Evolutionary conservation across 1,140 invertebrate genomes (phyloP).

Genomic region (Tetragonula clypearis): DNA sequence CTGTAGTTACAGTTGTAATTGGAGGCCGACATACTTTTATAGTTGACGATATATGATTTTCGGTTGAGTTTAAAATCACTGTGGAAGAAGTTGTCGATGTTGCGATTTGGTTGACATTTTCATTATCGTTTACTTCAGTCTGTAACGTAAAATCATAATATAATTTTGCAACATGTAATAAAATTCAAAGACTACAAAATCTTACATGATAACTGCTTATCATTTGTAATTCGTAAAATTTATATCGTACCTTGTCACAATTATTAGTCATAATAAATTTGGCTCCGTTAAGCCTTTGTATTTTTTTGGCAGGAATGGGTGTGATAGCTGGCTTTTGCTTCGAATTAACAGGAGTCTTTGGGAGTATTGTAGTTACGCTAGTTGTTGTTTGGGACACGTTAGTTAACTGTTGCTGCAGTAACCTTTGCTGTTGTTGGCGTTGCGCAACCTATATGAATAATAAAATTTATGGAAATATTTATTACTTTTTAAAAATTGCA

Average conservation of each 20-base stretch:
- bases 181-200: background rate
- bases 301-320: slow-evolving; percentile 77
- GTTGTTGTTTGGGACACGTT: slow-evolving; percentile 75
- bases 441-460: slow-evolving; percentile 82
- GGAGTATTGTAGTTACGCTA: slow-evolving; percentile 71
- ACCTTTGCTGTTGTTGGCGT: slow-evolving; percentile 84
- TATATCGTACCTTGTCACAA: slow-evolving; percentile 76
- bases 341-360: slow-evolving; percentile 78
- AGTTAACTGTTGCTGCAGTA: slow-evolving; percentile 82
- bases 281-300: slow-evolving; percentile 80
- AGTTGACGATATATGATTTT: slow-evolving; percentile 75
- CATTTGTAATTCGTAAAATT: background rate
- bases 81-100: slow-evolving; percentile 61
- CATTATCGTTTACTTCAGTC: slow-evolving; percentile 78
- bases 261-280: slow-evolving; percentile 80
- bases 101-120: slow-evolving; percentile 68
- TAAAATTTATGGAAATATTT: slow-evolving; percentile 4
- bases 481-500: background rate
- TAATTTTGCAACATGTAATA: too few relatives aligned
- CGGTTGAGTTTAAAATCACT: slow-evolving; percentile 68
- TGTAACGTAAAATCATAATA: slow-evolving; percentile 51
- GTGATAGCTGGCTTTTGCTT: slow-evolving; percentile 79
- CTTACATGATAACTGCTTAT: background rate
- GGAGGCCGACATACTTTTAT: slow-evolving; percentile 77
- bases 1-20: slow-evolving; percentile 69